Base-by-base conservation (phyloP, 2,888 invertebrate genomes). In the Xestia ashworthii region DNA sequence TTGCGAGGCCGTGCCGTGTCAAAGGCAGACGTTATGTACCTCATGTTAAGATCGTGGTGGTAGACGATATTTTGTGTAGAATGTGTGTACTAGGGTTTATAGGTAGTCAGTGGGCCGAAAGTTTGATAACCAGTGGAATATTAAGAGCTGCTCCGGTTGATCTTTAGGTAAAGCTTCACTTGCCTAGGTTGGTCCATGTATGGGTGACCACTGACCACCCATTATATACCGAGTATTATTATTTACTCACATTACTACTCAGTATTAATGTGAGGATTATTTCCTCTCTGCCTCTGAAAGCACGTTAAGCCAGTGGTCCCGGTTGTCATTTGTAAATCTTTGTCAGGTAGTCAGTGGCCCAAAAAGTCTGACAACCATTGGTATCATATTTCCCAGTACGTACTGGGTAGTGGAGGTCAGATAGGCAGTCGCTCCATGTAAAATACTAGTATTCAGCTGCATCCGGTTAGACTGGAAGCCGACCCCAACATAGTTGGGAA, bases 11-110 rank as follows among this genome's bases (percentile, higher is more conserved):
- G 60, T 68, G 65, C 25, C 84, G 58, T 72, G 80, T 87, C 85
- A 87, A 80, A 84, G 55, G 71, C 87, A 87, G 69, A 5, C 65
- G 64, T 58, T 87, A 75, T 85, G 62, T 86, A 67, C 80, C 64
- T 25, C 6, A 66, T 77, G 60, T 76, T 53, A 71, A 83, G 78
- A 76, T 73, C n/a, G 76, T 68, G 71, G 55, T 60, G 58, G 25
- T 14, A 78, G 58, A 38, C 70, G 72, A 76, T 76, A 74, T 81
- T 81, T 64, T 67, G 67, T 60, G 22, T 46, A 2, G 25, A 48
- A 3, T 8, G n/a, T 71, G 69, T 78, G 50, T 48, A 16, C 25
- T 32, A 38, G 60, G 60, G 16, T 44, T 9, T 44, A 11, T 11
- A 44, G 0, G 44, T 44, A 44, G 44, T 44, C 44, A 44, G 44